phyloP scores from a whole-genome alignment of 2,888 invertebrate species.

The Diplazon laetatorius region DNA sequence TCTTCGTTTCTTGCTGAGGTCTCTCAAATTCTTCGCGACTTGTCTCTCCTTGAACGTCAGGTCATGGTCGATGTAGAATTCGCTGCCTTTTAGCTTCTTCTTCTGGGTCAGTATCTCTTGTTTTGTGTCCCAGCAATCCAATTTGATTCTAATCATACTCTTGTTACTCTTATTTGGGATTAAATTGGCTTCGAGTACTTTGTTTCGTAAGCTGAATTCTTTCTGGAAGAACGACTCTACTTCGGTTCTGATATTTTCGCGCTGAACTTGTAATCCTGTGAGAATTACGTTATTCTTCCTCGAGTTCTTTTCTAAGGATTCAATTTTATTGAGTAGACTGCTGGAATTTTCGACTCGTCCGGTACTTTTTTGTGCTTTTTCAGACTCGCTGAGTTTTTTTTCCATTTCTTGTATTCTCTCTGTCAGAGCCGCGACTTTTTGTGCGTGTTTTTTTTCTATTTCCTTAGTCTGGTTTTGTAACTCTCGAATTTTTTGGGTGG shows the following conservation, averaged over 20 bases:
- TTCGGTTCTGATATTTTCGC: too few species aligned
- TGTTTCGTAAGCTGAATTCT: too few species aligned
- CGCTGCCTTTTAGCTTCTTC: slow-evolving; percentile 9
- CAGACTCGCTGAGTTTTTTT: not conserved
- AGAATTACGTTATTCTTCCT: slow-evolving; percentile 13
- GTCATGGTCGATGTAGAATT: not conserved
- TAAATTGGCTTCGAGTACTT: too few species aligned
- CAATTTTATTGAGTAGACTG: not conserved
- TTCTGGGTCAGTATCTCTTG: not conserved
- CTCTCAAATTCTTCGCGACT: not conserved
- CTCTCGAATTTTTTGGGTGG: not conserved
- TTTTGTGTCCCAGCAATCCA: slow-evolving; percentile 10
- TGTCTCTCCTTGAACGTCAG: slow-evolving; percentile 9
- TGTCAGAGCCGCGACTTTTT: not conserved
- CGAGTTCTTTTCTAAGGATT: not conserved
- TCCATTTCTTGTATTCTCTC: slow-evolving; percentile 2
- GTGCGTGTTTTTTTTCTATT: not conserved
- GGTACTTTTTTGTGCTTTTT: not conserved
- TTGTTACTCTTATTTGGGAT: too few species aligned
- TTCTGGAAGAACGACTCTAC: too few species aligned
- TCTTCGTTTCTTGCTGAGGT: not conserved
- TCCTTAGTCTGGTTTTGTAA: slow-evolving; percentile 1
- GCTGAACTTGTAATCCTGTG: not conserved
- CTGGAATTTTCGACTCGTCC: not conserved
- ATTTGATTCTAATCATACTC: not conserved